Evolutionary conservation across 2,797 vertebrate species (phyloP).

Genomic region (Diglossa cyanea): DNA sequence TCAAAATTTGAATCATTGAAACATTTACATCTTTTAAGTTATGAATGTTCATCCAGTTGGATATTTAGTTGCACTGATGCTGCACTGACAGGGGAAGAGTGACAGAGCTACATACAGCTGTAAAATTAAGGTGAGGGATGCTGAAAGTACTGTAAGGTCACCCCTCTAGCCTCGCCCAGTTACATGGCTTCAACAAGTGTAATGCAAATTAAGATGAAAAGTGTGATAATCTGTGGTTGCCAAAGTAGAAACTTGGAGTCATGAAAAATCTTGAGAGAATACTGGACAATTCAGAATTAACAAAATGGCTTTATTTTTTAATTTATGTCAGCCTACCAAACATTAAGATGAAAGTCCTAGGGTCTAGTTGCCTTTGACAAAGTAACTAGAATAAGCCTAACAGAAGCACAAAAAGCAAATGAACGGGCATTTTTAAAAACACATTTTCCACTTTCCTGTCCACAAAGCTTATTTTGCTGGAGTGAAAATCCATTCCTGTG

Average conservation of each 20-base stretch:
- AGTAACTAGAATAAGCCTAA: not conserved
- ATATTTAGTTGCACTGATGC: not conserved
- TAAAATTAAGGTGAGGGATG: not conserved
- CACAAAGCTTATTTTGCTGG: not conserved
- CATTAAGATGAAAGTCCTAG: not conserved
- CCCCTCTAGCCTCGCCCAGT: fast-evolving
- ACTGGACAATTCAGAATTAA: not conserved
- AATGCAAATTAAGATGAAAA: not conserved
- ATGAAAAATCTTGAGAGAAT: not conserved
- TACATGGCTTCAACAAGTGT: not conserved
- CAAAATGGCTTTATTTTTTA: not conserved
- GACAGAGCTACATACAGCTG: not conserved
- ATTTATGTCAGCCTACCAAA: not conserved
- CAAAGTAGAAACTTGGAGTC: not conserved
- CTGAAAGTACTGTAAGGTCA: not conserved
- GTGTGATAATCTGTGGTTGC: not conserved
- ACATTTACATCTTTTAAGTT: not conserved
- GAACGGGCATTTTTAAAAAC: not conserved
- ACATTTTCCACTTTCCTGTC: not conserved
- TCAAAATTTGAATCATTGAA: not conserved
- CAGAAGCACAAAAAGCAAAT: not conserved
- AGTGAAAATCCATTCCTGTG: not conserved
- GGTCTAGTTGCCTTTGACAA: not conserved
- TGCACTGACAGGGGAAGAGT: not conserved
- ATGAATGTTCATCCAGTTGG: not conserved